Evolutionary conservation across 2,113 vertebrate species (phyloP), one percentile per base, ranked within the genome.

Genomic region (Prunella himalayana): DNA sequence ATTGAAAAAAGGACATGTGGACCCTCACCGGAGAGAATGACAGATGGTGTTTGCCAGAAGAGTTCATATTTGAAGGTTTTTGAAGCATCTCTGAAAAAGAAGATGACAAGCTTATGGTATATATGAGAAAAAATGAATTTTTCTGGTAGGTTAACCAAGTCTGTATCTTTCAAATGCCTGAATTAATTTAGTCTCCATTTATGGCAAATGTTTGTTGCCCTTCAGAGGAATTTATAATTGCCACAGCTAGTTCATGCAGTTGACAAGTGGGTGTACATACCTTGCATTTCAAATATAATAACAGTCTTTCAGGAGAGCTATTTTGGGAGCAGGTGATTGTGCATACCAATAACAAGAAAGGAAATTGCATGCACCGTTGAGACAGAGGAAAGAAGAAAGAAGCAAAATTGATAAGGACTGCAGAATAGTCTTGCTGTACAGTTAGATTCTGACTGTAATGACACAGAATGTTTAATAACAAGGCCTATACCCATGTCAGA

Each of bases 141-240:
- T 94, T 82, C 70, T 91, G 66, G 50, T 87, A 76, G 49, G 28
- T 37, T 87, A 57, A 76, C 49, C 49, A 69, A 85, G 20, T 76
- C 54, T 65, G 9, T 77, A 35, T 72, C 79, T 94, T 68, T 42
- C 39, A 85, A 90, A 80, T 80, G 15, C 50, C 85, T 93, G 71
- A 81, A 90, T 88, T 94, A 90, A 84, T 96, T 82, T 41, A 45
- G 64, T 89, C 68, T 91, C 59, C 59, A 64, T 92, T 80, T 89
- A 71, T 44, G 85, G 71, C 39, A 78, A 92, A 54, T 50, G 56
- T 70, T 94, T 95, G 68, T 94, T 64, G 44, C 61, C 88, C 75
- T 94, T 95, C 78, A 95, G 69, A 96, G 20, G 57, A 94, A 91
- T 94, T 94, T 61, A 57, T 95, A 92, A 95, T 90, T 82, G 72